Evolutionary conservation across 1,140 invertebrate genomes (phyloP), one percentile per base, ranked within the genome.

Genomic region (Drosophila parabipectinata): DNA sequence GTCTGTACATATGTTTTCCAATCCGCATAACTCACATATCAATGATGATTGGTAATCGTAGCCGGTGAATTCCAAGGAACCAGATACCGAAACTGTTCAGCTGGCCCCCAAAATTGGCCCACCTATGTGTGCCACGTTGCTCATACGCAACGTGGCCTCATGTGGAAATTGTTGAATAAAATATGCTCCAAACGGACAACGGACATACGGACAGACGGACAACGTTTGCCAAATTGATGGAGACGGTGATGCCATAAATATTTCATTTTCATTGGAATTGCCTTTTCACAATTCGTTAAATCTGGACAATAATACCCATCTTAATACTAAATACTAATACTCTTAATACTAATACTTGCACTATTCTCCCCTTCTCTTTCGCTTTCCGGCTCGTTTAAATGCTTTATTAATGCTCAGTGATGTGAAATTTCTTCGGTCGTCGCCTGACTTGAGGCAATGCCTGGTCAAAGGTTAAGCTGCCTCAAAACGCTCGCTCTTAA

Each of bases 251-350:
- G 66, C 32, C 63, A 69, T 69, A 39, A 69, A 69, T 69, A 69
- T 56, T 69, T 69, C 39, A 68, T 69, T 56, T 69, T 69, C 63
- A 32, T 69, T 56, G 15, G 52, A 71, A 69, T 71, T 71, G 67
- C 64, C 67, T 71, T 69, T 69, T 69, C 67, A 57, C 53, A 69
- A 57, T 57, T 71, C 67, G 63, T 69, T 69, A 69, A 69, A 50
- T 69, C 66, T 69, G 32, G 51, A 50, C 63, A 69, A 69, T 69
- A 69, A 69, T 69, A 52, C 47, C 28, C 59, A 15, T 64, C 32
- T 24, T 14, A n/a, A n/a, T n/a, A n/a, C n/a, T n/a, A n/a, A n/a
- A n/a, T n/a, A n/a, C n/a, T n/a, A n/a, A n/a, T n/a, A n/a, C n/a
- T n/a, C n/a, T n/a, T n/a, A n/a, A n/a, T n/a, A n/a, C n/a, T n/a